A percentile compares a stretch with the other conserved stretches of the same genome.
Evolutionary conservation across 2,113 vertebrate genomes (phyloP).

Genomic region (rabbit (Oryctolagus cuniculus)): mOryCun1.1 NC_091435.1:84021001-84021500

Average conservation of each 20-base stretch:
- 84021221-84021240: not conserved
- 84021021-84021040: not conserved
- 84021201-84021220: not conserved
- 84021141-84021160: not conserved
- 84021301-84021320: not conserved
- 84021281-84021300: not conserved
- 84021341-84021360: not conserved
- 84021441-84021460: not conserved
- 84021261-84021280: not conserved
- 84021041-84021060: not conserved
- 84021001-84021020: not conserved
- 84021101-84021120: not conserved
- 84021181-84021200: not conserved
- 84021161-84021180: not conserved
- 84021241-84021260: slow-evolving; percentile 14
- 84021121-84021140: not conserved
- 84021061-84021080: not conserved
- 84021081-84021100: not conserved
- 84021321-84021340: not conserved
- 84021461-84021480: fast-evolving
- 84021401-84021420: not conserved
- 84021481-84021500: not conserved
- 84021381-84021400: not conserved
- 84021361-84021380: not conserved
- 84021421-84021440: not conserved